Base-by-base conservation (phyloP, 2,797 vertebrate genomes). In the Epinephelus awoara region DNA sequence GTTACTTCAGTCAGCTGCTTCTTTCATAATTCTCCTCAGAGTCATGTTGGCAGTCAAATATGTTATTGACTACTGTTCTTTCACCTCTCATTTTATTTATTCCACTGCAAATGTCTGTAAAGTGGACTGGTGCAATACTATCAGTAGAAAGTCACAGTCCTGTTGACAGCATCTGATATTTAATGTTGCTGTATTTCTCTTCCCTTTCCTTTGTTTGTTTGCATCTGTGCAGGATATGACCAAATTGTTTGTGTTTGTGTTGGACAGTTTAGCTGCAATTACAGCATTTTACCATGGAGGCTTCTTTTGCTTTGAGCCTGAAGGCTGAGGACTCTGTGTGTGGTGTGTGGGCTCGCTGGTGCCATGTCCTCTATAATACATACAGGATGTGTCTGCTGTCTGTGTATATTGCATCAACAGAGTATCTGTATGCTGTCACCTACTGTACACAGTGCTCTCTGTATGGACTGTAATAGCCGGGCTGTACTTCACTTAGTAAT, bases 371-470 rank as follows among this genome's bases (percentile, higher is more conserved):
- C 80, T 72, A 9, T 85, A 84, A 90, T 72, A 77, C 87, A 89
- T 78, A 88, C 85, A 91, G 85, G 84, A 88, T 85, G 74, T 77
- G 85, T 90, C 86, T 92, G 84, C 84, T 88, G 75, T 84, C 80
- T 88, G 82, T 87, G 59, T 85, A 64, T 83, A 54, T 84, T 88
- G 57, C 79, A 85, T 89, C 85, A 86, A 85, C 87, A 81, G 58
- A 70, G 72, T 47, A 85, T 88, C 68, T 83, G 69, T 80, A 78
- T 55, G 71, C 77, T 85, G 76, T 86, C 85, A 87, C 76, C 73
- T 77, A 67, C 67, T 79, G 82, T 80, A 89, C 80, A 86, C 78
- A 79, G 55, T 15, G 44, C 56, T 72, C 68, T 72, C 78, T 82
- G 58, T 77, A 77, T 29, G 71, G 77, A 83, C 70, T 69, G 62